Evolutionary conservation across 1,140 invertebrate genomes (phyloP).

Genomic region (Eufriesea mexicana): DNA sequence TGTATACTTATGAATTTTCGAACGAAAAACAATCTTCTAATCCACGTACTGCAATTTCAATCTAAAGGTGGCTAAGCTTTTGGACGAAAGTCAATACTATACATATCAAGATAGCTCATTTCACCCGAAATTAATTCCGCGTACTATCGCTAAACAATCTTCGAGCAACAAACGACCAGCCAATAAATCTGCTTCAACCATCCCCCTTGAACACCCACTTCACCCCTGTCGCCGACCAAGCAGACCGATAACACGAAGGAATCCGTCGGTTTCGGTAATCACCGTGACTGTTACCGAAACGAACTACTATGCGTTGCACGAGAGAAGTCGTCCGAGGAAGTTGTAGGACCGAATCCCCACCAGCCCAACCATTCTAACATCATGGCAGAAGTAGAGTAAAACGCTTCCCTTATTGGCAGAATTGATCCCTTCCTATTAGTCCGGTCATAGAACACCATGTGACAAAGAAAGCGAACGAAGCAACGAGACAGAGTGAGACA

Average conservation of each 20-base stretch:
- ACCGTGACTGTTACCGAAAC: background rate
- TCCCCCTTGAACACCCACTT: background rate
- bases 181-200: background rate
- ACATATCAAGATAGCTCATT: too few relatives aligned
- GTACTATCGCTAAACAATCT: background rate
- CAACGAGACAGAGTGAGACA: too few relatives aligned
- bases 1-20: constrained; percentile 9
- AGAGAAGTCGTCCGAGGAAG: too few relatives aligned
- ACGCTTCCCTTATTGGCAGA: too few relatives aligned
- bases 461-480: too few relatives aligned
- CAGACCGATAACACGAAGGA: background rate
- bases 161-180: background rate
- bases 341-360: too few relatives aligned
- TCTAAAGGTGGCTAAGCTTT: background rate
- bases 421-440: too few relatives aligned
- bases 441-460: too few relatives aligned
- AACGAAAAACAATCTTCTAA: constrained; percentile 54
- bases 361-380: too few relatives aligned
- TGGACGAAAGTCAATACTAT: constrained; percentile 11
- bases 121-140: background rate
- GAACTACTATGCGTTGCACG: too few relatives aligned
- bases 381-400: too few relatives aligned
- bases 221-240: background rate
- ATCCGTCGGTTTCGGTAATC: background rate
- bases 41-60: background rate